Base-by-base conservation (phyloP, 2,797 vertebrate species). In the Vipera latastei region DNA sequence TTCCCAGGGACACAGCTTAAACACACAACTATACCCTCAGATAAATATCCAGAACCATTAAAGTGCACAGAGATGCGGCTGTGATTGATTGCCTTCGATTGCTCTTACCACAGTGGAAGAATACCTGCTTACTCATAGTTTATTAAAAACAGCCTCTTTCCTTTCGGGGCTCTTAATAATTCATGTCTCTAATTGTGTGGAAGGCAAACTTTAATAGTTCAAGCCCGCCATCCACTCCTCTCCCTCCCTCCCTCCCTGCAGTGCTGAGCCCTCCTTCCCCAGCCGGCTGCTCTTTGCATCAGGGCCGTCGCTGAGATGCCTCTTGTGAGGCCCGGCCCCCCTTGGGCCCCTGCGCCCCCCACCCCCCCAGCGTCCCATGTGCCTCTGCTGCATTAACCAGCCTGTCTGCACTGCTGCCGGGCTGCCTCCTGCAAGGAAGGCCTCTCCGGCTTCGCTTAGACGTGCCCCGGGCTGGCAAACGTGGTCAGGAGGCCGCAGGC, bases 71-170 rank as follows among this genome's bases (percentile, higher is more conserved):
- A 86, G 93, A 93, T 89, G 90, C 93, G 95, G 94, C 51, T 2
- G 91, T 92, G 48, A 97, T 97, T 94, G 97, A 97, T 97, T 48
- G 92, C 95, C 95, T 97, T 97, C 95, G 94, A 96, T 96, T 95
- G 92, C 91, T 95, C 59, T 94, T 48, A 20, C 94, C 28, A 86
- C 97, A 93, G 95, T 92, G 96, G 94, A 96, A 65, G 61, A 90
- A 93, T 93, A 94, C 93, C 95, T 97, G 97, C 97, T 97, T 97
- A 97, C 96, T 97, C 97, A 97, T 96, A 95, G 95, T 95, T 97
- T 96, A 97, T 97, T 96, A 96, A 97, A 97, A 96, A 95, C 96
- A 94, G 95, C 94, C 73, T 95, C 96, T 96, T 92, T 92, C 93
- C 96, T 95, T 69, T 57, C 92, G 63, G 25, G 0, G 8, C 94